Conservation (phyloP, 2,113 vertebrate species). For the Girardinichthys multiradiatus region DNA sequence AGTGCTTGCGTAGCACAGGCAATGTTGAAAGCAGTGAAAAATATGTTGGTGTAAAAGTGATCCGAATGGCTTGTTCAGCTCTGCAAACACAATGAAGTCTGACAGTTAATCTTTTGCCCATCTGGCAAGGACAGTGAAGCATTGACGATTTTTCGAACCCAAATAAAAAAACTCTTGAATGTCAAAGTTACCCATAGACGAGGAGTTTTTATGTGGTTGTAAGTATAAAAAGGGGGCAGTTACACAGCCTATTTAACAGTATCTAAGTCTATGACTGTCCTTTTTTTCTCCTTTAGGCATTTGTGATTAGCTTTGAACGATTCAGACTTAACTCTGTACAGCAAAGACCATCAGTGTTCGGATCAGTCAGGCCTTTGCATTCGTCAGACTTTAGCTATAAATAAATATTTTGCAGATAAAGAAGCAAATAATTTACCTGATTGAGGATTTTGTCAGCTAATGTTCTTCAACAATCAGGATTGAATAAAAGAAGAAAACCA, state of each 20-base stretch:
- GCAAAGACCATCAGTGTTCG: background rate
- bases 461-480: too few relatives aligned
- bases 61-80: conserved; percentile 23
- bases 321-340: background rate
- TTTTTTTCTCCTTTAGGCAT: background rate
- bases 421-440: background rate
- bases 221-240: background rate
- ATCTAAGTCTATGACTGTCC: background rate
- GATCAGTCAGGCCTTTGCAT: background rate
- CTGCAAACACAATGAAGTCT: conserved; percentile 9
- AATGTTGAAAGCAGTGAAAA: conserved; percentile 22
- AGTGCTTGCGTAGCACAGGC: conserved; percentile 5
- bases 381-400: background rate
- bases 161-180: conserved; percentile 10
- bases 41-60: conserved; percentile 39
- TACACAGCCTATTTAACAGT: background rate
- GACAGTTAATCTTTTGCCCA: conserved; percentile 26
- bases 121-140: conserved; percentile 17
- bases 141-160: conserved; percentile 13
- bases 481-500: too few relatives aligned
- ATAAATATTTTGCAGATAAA: background rate
- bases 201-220: background rate
- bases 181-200: conserved; percentile 1
- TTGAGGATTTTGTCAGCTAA: too few relatives aligned
- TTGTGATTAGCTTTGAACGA: background rate